phyloP scores from a whole-genome alignment of 2,797 vertebrate genomes.

The Alauda arvensis region DNA sequence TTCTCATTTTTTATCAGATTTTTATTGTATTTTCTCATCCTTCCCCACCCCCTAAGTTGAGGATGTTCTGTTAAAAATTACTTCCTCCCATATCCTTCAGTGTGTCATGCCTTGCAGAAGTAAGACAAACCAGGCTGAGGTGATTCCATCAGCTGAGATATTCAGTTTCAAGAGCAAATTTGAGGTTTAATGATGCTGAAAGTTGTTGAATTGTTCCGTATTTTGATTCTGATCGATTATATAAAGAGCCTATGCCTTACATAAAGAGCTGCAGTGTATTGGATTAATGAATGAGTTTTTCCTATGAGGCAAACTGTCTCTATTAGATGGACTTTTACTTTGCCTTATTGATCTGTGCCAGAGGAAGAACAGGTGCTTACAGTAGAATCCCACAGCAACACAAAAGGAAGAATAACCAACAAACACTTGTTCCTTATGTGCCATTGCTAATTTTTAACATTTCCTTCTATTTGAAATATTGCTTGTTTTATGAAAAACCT shows the following conservation, averaged over 20 bases:
- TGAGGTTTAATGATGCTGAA: not conserved
- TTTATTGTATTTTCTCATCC: not conserved
- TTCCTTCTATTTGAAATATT: not conserved
- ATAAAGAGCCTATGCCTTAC: not conserved
- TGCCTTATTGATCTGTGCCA: not conserved
- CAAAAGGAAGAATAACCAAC: not conserved
- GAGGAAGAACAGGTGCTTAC: not conserved
- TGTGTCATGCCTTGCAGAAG: not conserved
- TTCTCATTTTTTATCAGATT: not conserved
- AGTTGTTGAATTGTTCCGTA: not conserved
- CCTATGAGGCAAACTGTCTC: not conserved
- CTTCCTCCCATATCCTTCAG: not conserved
- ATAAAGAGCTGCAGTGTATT: not conserved
- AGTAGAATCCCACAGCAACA: not conserved
- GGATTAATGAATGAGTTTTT: not conserved
- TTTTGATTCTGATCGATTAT: not conserved
- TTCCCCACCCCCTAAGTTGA: accelerated
- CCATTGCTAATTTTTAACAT: not conserved
- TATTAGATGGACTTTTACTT: not conserved
- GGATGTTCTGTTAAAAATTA: not conserved
- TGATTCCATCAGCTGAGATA: not conserved
- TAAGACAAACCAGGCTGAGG: not conserved
- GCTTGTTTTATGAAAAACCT: not conserved
- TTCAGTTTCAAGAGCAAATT: not conserved
- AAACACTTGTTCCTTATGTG: not conserved